phyloP scores from a whole-genome alignment of 2,797 vertebrate species.

The Natrix natrix region DNA sequence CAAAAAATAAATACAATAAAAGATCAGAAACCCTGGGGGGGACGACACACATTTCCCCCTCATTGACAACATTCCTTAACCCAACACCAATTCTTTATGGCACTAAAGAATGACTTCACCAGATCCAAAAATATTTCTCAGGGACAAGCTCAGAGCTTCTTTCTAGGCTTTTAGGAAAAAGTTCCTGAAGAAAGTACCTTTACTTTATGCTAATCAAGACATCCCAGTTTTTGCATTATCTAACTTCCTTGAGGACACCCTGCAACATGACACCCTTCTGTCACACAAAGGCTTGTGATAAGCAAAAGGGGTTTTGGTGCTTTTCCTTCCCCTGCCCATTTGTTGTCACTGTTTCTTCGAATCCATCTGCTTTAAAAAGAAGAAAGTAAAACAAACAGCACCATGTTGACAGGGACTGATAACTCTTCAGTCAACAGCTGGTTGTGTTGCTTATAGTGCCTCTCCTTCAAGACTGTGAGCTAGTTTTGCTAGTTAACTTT shows the following conservation, averaged over 20 bases:
- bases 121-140: background rate
- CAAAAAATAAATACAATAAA: background rate
- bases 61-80: background rate
- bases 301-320: conserved; percentile 38
- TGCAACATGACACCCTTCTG: background rate
- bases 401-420: conserved; percentile 1
- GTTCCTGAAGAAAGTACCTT: background rate
- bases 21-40: background rate
- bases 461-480: background rate
- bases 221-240: conserved; percentile 52
- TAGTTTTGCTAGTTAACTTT: background rate
- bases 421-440: conserved; percentile 1
- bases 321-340: conserved; percentile 27
- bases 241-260: conserved; percentile 8
- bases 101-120: background rate
- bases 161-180: conserved; percentile 3
- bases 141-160: background rate
- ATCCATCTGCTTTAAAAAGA: conserved; percentile 34
- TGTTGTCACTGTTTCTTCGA: conserved; percentile 50
- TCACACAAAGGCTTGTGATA: conserved; percentile 54
- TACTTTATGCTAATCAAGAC: conserved; percentile 36
- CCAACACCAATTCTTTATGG: background rate
- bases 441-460: background rate
- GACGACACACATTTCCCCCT: background rate
- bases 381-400: conserved; percentile 38